Percentiles rank a stretch among this genome's conserved stretches.
phyloP scores from a whole-genome alignment of 2,888 invertebrate species.

The Eugnorisma glareosa region DNA sequence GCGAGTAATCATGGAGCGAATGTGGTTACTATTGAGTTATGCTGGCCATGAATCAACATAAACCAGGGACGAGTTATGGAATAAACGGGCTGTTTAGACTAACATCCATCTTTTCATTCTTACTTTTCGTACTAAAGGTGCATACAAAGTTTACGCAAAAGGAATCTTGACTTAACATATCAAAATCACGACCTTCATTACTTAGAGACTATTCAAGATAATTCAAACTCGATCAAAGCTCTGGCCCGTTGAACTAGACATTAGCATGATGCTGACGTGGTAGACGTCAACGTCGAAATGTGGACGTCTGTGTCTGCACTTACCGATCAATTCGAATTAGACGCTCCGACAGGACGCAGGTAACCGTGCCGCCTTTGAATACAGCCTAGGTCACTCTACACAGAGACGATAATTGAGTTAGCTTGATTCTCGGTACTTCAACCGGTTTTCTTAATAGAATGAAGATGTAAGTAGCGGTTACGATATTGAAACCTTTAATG shows the following conservation, averaged over 20 bases:
- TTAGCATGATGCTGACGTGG: conserved; percentile 61
- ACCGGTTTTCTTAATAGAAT: conserved; percentile 3
- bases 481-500: neutral
- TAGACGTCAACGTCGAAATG: conserved; percentile 47
- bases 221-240: conserved; percentile 60
- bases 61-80: conserved; percentile 3
- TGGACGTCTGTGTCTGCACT: conserved; percentile 64
- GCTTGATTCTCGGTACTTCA: conserved; percentile 7
- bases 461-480: neutral
- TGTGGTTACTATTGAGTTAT: conserved; percentile 35
- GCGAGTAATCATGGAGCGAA: conserved; percentile 33
- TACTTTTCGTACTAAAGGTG: too few relatives aligned
- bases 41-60: conserved; percentile 35
- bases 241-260: conserved; percentile 47
- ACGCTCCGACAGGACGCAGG: conserved; percentile 62
- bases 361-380: conserved; percentile 66
- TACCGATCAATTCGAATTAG: conserved; percentile 68
- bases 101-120: neutral
- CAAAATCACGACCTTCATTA: conserved; percentile 20
- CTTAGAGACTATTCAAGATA: conserved; percentile 25
- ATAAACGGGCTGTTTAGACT: conserved; percentile 1
- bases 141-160: neutral
- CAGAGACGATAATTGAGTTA: conserved; percentile 26
- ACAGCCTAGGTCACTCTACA: conserved; percentile 27
- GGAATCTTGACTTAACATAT: neutral